Evolutionary conservation across 2,888 invertebrate genomes (phyloP).

Genomic region (Dolichopus griseipennis): DNA sequence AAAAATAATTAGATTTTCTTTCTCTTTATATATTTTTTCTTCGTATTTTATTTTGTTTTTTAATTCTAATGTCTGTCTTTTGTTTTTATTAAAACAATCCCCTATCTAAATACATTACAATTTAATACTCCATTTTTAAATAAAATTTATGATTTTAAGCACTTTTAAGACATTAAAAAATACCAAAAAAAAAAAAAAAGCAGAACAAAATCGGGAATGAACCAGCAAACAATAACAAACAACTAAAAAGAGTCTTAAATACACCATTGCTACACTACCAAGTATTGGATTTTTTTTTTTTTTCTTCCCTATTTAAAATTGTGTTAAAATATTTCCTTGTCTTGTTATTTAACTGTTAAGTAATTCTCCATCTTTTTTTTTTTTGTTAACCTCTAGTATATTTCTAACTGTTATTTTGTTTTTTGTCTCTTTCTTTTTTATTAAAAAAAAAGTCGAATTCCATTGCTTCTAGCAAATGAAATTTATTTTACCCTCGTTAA

Average conservation of each 20-base stretch:
- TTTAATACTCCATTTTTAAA: neutral
- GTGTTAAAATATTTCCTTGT: neutral
- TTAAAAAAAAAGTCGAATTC: neutral
- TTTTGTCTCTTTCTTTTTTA: neutral
- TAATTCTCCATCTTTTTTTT: neutral
- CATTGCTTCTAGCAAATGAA: neutral
- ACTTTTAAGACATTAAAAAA: neutral
- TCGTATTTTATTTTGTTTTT: no score
- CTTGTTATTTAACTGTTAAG: neutral
- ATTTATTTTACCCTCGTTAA: neutral
- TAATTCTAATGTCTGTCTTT: no score
- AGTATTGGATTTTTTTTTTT: neutral
- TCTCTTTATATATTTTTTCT: no score
- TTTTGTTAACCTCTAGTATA: no score
- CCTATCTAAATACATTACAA: neutral
- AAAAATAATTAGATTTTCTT: no score
- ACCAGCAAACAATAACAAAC: no score
- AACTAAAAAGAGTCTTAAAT: no score
- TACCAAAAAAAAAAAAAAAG: neutral
- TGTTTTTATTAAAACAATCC: no score
- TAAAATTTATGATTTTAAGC: slow-evolving; percentile 3
- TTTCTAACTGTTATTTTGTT: no score
- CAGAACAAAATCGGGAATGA: neutral
- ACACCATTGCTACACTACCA: no score
- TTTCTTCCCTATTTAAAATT: neutral